Evolutionary conservation across 2,797 vertebrate genomes (phyloP).

Genomic region (Bufotes viridis): DNA sequence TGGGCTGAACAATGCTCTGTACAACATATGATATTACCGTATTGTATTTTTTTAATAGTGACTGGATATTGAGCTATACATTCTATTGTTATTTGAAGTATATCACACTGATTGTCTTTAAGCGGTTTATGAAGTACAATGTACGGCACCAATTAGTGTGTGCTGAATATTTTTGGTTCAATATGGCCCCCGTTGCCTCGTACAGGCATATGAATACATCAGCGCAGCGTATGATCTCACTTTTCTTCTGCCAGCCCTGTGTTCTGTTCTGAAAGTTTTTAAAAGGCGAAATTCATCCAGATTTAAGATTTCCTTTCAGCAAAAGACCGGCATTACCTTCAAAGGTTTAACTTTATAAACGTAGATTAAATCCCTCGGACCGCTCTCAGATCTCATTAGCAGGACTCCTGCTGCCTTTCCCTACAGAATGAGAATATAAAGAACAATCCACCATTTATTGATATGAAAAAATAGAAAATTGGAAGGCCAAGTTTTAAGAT

Average conservation of each 20-base stretch:
- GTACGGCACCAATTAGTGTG: not conserved
- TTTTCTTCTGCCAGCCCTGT: not conserved
- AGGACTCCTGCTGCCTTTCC: not conserved
- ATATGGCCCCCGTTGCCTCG: not conserved
- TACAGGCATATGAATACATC: constrained; percentile 22
- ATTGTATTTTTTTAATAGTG: not conserved
- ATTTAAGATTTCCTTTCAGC: constrained; percentile 1
- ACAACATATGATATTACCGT: not conserved
- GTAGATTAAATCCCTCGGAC: constrained; percentile 8
- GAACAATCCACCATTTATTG: not conserved
- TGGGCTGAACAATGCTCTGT: not conserved
- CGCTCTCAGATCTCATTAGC: constrained; percentile 1
- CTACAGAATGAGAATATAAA: not conserved
- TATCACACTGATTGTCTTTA: not conserved
- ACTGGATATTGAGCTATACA: not conserved
- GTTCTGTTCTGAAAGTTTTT: constrained; percentile 1
- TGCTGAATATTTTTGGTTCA: not conserved
- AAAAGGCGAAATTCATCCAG: not conserved
- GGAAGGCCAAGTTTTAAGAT: too few relatives aligned
- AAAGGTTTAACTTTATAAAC: not conserved
- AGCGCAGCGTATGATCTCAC: not conserved
- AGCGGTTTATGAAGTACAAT: not conserved
- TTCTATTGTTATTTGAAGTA: not conserved
- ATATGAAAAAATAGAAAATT: not conserved
- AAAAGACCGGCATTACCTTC: not conserved